Conservation (phyloP, 2,888 invertebrate genomes). For the Eristalis intricaria region DNA sequence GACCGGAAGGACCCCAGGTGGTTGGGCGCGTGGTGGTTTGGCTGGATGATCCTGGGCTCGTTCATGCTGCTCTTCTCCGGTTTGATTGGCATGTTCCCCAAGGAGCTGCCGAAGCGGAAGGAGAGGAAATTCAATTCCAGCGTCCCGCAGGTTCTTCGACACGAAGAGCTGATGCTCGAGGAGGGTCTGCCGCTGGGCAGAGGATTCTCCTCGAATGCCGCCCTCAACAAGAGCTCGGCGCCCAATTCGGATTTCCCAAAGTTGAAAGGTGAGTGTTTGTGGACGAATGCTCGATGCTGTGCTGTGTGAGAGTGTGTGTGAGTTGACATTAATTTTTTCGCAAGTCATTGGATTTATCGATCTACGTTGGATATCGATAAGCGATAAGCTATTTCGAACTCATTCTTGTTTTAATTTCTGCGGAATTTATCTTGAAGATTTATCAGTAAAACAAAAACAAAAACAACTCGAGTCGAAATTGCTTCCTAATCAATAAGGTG, state of each 20-base stretch:
- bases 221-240: conserved; percentile 74
- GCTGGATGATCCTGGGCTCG: conserved; percentile 83
- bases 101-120: conserved; percentile 77
- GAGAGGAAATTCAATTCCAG: conserved; percentile 76
- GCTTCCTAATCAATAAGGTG: neutral
- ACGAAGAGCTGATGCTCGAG: conserved; percentile 75
- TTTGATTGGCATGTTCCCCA: conserved; percentile 86
- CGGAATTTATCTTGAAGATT: conserved; percentile 1
- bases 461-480: neutral
- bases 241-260: conserved; percentile 78
- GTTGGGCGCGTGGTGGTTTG: conserved; percentile 90
- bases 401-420: neutral
- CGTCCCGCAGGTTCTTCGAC: conserved; percentile 77
- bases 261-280: conserved; percentile 77
- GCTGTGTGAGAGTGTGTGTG: neutral
- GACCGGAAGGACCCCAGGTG: conserved; percentile 85
- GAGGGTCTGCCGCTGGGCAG: conserved; percentile 77
- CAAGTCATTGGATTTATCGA: conserved; percentile 16
- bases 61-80: conserved; percentile 84
- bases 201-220: conserved; percentile 76
- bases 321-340: neutral
- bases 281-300: no score
- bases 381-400: neutral
- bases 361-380: conserved; percentile 16
- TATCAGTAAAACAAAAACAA: neutral